Evolutionary conservation across 2,888 invertebrate genomes (phyloP).

Genomic region (Plemyria rubiginata): DNA sequence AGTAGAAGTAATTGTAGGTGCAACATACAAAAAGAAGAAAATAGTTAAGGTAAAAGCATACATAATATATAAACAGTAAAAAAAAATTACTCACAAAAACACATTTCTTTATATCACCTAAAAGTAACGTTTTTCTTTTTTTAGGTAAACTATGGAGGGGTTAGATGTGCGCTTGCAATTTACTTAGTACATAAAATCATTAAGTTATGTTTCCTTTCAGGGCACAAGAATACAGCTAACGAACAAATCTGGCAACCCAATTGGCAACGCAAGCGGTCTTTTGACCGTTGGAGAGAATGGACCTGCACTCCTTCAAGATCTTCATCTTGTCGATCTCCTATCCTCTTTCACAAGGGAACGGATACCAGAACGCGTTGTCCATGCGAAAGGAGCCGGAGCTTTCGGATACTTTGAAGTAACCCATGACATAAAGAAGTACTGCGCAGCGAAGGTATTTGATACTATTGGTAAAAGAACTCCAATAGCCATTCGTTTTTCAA

Average conservation of each 20-base stretch:
- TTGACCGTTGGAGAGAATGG: constrained; percentile 94
- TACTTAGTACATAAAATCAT: not conserved
- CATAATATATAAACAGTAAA: no score
- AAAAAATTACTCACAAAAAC: no score
- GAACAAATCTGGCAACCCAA: constrained; percentile 92
- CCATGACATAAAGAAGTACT: constrained; percentile 93
- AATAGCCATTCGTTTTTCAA: constrained; percentile 92
- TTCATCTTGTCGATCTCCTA: constrained; percentile 90
- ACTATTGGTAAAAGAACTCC: constrained; percentile 92
- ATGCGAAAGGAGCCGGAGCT: constrained; percentile 97
- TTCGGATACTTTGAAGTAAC: constrained; percentile 96
- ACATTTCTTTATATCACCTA: no score
- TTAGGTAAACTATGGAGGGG: no score
- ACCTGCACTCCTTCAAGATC: constrained; percentile 94
- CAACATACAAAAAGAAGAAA: no score
- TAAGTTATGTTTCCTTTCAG: constrained; percentile 6
- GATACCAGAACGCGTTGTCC: constrained; percentile 98
- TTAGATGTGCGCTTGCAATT: no score
- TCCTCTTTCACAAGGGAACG: constrained; percentile 95
- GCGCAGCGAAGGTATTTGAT: constrained; percentile 91
- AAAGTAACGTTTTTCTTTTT: no score
- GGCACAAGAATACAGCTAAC: constrained; percentile 82
- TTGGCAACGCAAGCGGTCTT: constrained; percentile 90
- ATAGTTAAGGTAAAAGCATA: no score
- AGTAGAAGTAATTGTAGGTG: no score